Evolutionary conservation across 2,888 invertebrate genomes (phyloP).

Genomic region (Liopterus haemorrhoidalis): DNA sequence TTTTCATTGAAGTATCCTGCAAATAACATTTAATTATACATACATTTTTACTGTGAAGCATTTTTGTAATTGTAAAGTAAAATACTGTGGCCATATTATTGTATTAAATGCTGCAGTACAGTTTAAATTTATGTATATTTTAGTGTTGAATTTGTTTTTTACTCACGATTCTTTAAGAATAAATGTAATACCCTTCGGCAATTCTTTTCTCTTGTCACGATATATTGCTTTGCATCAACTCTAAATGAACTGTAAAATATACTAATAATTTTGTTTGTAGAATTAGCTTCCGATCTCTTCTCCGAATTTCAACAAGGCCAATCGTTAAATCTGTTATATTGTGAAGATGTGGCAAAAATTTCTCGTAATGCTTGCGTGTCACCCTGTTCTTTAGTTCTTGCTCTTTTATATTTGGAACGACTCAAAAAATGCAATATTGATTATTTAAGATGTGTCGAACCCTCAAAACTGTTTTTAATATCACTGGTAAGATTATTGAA

Average conservation of each 20-base stretch:
- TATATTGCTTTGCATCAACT: slow-evolving; percentile 3
- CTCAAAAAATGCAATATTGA: slow-evolving; percentile 74
- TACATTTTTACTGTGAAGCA: too few relatives aligned
- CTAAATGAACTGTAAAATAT: background rate
- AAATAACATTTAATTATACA: too few relatives aligned
- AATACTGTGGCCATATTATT: too few relatives aligned
- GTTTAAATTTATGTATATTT: too few relatives aligned
- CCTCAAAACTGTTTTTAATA: slow-evolving; percentile 89
- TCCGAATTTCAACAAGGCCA: slow-evolving; percentile 70
- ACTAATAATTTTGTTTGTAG: slow-evolving; percentile 46
- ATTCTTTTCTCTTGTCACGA: background rate
- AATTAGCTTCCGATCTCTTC: slow-evolving; percentile 79
- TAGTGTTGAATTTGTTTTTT: slow-evolving; percentile 4
- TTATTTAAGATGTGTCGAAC: slow-evolving; percentile 75
- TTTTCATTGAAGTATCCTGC: too few relatives aligned
- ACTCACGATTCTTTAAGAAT: slow-evolving; percentile 14
- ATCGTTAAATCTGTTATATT: slow-evolving; percentile 69
- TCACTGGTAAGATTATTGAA: slow-evolving; percentile 65
- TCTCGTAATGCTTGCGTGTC: slow-evolving; percentile 78
- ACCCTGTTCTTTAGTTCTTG: slow-evolving; percentile 88
- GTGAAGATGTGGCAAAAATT: slow-evolving; percentile 69
- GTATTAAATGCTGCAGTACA: too few relatives aligned
- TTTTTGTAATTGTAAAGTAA: too few relatives aligned
- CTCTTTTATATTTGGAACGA: slow-evolving; percentile 88
- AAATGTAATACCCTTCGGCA: slow-evolving; percentile 6